A percentile compares a stretch with the other conserved stretches of the same genome.
Conservation (phyloP, 2,113 vertebrate genomes). For the Corythornis madagascariensis region DNA sequence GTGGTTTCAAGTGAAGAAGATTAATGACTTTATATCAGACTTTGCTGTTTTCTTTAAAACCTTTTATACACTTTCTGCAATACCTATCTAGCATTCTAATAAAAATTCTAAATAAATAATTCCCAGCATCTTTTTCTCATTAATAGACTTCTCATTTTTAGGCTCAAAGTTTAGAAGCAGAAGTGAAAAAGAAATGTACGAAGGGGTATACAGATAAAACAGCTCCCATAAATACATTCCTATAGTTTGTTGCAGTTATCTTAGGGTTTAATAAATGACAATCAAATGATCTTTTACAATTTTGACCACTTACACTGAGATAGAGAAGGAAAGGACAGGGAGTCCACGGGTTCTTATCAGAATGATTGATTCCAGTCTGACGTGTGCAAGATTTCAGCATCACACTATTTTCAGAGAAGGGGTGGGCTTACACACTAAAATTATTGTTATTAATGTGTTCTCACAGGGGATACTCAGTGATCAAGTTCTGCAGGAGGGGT, state of each 20-base stretch:
- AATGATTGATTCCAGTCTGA: neutral
- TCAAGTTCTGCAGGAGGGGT: neutral
- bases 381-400: neutral
- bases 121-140: neutral
- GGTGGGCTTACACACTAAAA: fast-evolving
- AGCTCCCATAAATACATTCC: neutral
- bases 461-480: neutral
- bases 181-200: neutral
- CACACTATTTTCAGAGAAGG: neutral
- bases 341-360: neutral
- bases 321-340: neutral
- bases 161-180: neutral
- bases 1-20: neutral
- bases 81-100: neutral
- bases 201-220: neutral
- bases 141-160: neutral
- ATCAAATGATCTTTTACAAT: neutral
- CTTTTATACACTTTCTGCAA: neutral
- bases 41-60: neutral
- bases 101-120: neutral
- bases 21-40: neutral
- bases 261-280: neutral
- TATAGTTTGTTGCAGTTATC: neutral
- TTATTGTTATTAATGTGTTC: neutral
- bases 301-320: neutral